Percentiles rank a stretch among this genome's conserved stretches.
Evolutionary conservation across 2,888 invertebrate genomes (phyloP).

Genomic region (Rhaphigaster nebulosa): DNA sequence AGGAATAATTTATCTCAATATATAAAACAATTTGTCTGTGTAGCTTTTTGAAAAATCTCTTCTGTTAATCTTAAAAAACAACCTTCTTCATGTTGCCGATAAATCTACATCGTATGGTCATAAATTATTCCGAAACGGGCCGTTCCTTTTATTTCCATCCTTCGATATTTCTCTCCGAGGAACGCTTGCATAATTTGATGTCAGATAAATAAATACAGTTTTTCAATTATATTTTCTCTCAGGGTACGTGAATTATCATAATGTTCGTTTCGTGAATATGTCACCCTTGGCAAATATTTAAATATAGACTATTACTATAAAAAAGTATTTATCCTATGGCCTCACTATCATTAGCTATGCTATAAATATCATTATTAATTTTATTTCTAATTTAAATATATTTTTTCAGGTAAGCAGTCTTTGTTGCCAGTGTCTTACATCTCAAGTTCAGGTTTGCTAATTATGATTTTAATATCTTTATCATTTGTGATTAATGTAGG

Average conservation of each 20-base stretch:
- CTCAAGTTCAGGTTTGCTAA: neutral
- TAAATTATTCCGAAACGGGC: neutral
- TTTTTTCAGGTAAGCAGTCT: neutral
- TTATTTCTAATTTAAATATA: neutral
- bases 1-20: conserved; percentile 38
- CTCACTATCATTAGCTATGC: neutral
- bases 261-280: neutral
- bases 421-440: neutral
- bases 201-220: conserved; percentile 9
- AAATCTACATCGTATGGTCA: conserved; percentile 31
- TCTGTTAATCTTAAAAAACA: conserved; percentile 33
- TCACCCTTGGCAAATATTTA: neutral
- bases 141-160: conserved; percentile 42
- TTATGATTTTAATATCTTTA: neutral
- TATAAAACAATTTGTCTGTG: conserved; percentile 32
- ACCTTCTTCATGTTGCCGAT: conserved; percentile 25
- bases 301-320: neutral
- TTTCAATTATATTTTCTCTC: conserved; percentile 35
- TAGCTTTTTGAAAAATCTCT: conserved; percentile 35
- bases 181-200: conserved; percentile 4
- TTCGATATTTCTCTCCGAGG: neutral
- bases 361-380: neutral
- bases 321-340: neutral
- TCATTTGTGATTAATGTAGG: neutral
- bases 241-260: neutral